Evolutionary conservation across 2,888 invertebrate species (phyloP), one percentile per base, ranked within the genome.

Genomic region (Apotomis capreana): DNA sequence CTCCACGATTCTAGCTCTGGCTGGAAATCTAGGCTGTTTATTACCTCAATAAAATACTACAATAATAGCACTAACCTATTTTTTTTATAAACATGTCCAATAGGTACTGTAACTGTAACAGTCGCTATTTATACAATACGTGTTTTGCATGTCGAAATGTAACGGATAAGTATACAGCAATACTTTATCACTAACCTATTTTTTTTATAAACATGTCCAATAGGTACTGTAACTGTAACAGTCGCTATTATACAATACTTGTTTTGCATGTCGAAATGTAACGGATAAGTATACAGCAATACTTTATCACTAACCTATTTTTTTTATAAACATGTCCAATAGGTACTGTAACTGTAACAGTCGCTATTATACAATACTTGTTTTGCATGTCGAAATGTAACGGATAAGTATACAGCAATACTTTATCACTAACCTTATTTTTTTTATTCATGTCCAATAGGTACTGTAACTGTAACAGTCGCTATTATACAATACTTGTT

Each of bases 1-100:
- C 64, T 57, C n/a, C 26, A 15, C 12, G 44, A 26, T 10, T 26
- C 26, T 10, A 55, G 55, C 26, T n/a, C 46, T 8, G 46, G 15
- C 57, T 65, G 57, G 49, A 63, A 6, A 40, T 40, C 26, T 26
- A 57, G 46, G 6, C 46, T 26, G 57, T 57, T 57, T 49, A 65
- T 49, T 65, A 26, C 61, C 36, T 65, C 57, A 55, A 64, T 44
- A 49, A 49, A 49, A 49, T 49, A 49, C 15, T 26, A 44, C 26
- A 51, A 62, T 36, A 51, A 62, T 36, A 62, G 49, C 49, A 9
- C 10, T 37, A 37, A 37, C 36, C 2, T 26, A 26, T 26, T 55
- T 55, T 49, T 49, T 49, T 10, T 9, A 46, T 49, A 49, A 10
- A 9, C 49, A 49, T 49, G 49, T 44, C 44, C 49, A 49, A 49